Base-by-base conservation (phyloP, 2,888 invertebrate species). In the Colletes collaris region DNA sequence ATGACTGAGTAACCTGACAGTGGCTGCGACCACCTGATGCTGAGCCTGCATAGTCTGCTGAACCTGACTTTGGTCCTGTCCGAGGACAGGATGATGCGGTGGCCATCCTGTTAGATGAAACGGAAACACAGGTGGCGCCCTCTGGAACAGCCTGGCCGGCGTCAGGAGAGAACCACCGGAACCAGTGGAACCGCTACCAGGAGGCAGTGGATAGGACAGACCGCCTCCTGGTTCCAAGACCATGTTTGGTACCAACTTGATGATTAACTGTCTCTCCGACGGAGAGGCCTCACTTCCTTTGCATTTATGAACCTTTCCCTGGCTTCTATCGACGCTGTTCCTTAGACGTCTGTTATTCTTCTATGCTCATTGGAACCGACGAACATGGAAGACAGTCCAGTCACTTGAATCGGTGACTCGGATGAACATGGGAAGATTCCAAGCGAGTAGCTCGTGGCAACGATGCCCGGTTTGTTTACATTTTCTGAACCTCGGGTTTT, bases 161-260 rank as follows among this genome's bases (percentile, higher is more conserved):
- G 88, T 87, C 56, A 92, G 87, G 10, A 92, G 86, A 35, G 92
- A 89, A 69, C 91, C 92, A 67, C 88, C 90, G 77, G 90, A 87
- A 44, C 90, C 90, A 70, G 88, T 86, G 71, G 91, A 89, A 53
- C 90, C 91, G 82, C 91, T 88, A 89, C 91, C 91, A 90, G 92
- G 92, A 89, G 92, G 92, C 88, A 92, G 90, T 88, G 93, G 93
- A 83, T 92, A 93, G 81, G 93, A 93, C 88, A 92, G 85, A 87
- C 93, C 93, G 89, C 92, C 93, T 88, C 93, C 93, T 89, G 93
- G 92, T 87, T 93, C 93, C 80, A 93, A 87, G 78, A 92, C 93
- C 93, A 93, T 93, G 86, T 92, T 93, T 67, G 93, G 92, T 89
- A 92, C 92, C 93, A 93, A 91, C 90, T 91, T 89, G 90, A 89